A percentile compares a stretch with the other conserved stretches of the same genome.
Conservation (phyloP, 2,888 invertebrate species). For the Netelia fuscicornis region DNA sequence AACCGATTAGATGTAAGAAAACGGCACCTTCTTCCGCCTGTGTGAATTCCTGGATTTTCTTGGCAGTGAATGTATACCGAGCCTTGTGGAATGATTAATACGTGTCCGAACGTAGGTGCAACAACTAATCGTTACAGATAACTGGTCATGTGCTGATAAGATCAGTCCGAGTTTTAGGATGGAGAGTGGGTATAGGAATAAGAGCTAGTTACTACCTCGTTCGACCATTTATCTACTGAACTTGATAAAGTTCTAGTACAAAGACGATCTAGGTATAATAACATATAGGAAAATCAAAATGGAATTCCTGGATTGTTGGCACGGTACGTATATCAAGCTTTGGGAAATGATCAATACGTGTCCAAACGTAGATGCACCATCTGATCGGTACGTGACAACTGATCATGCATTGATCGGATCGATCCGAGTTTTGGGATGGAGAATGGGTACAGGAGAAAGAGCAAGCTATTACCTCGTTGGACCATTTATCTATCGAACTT, state of each 20-base stretch:
- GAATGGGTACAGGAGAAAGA: not conserved
- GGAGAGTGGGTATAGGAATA: not conserved
- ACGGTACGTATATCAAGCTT: conserved; percentile 17
- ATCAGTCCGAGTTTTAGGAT: conserved; percentile 11
- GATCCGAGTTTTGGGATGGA: conserved; percentile 2
- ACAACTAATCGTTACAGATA: conserved; percentile 75
- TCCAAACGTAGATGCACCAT: conserved; percentile 72
- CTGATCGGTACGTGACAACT: conserved; percentile 72
- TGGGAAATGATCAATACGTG: conserved; percentile 76
- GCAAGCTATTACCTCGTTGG: not conserved
- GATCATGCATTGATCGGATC: conserved; percentile 24
- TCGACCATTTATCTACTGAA: too few relatives aligned
- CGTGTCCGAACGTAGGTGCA: conserved; percentile 68
- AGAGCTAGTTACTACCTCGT: not conserved
- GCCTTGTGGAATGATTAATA: conserved; percentile 76
- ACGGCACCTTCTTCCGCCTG: conserved; percentile 30
- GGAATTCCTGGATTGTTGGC: not conserved
- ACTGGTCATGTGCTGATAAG: conserved; percentile 19
- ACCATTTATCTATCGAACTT: too few relatives aligned
- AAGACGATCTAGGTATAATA: too few relatives aligned
- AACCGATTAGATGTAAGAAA: conserved; percentile 2
- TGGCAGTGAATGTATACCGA: not conserved
- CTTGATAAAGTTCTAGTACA: too few relatives aligned
- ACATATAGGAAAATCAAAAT: too few relatives aligned
- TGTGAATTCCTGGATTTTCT: not conserved